These are phyloP conservation scores for Koerneria pararmatus DNA, from an alignment of 2,888 invertebrate genomes.

Conservation along the genomic window DNA sequence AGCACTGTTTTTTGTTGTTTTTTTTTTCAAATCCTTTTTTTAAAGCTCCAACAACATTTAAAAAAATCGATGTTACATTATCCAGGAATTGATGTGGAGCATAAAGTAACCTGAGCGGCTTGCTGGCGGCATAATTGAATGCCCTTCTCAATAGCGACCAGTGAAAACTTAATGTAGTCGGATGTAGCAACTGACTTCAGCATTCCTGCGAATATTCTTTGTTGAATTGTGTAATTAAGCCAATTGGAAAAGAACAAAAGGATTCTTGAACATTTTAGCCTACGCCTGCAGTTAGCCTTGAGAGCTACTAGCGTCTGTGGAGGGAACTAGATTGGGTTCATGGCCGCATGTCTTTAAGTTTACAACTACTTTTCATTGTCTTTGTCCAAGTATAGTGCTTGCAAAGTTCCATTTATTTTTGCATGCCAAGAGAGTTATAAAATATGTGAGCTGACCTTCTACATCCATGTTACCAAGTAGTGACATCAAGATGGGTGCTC, in stretches of 20 bases:
- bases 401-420: not conserved
- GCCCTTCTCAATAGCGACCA: slow-evolving; percentile 58
- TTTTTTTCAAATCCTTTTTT: too few relatives aligned
- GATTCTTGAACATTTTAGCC: too few relatives aligned
- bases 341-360: too few relatives aligned
- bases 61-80: too few relatives aligned
- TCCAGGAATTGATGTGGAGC: too few relatives aligned
- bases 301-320: too few relatives aligned
- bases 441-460: slow-evolving; percentile 38
- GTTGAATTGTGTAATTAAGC: slow-evolving; percentile 4
- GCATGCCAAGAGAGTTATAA: not conserved
- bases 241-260: too few relatives aligned
- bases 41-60: too few relatives aligned
- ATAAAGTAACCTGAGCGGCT: slow-evolving; percentile 41
- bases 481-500: slow-evolving; percentile 58
- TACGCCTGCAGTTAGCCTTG: too few relatives aligned
- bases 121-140: slow-evolving; percentile 49
- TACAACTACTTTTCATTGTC: too few relatives aligned
- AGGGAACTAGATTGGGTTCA: too few relatives aligned
- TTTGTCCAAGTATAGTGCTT: not conserved
- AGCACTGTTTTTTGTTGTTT: too few relatives aligned
- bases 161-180: slow-evolving; percentile 59
- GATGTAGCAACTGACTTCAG: slow-evolving; percentile 55
- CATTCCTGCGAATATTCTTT: slow-evolving; percentile 40
- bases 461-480: slow-evolving; percentile 58